These are phyloP conservation scores for Molorchus minor DNA, from an alignment of 2,888 invertebrate genomes.

Conservation along the genomic window DNA sequence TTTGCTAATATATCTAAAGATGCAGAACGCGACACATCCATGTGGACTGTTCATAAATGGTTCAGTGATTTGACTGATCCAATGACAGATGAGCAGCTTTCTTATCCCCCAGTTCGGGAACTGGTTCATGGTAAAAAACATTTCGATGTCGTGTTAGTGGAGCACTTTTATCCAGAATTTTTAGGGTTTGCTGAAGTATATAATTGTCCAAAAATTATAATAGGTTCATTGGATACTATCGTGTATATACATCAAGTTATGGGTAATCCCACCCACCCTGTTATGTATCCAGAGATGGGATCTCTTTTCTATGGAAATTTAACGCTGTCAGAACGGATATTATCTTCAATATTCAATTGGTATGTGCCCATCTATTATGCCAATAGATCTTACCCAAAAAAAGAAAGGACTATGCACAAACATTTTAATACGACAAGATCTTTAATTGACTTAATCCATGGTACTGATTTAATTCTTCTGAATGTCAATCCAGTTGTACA, in stretches of 20 bases:
- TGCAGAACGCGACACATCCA: not conserved
- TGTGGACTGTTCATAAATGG: not conserved
- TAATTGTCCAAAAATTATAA: slow-evolving; percentile 39
- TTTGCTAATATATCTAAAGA: not conserved
- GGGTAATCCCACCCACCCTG: slow-evolving; percentile 32
- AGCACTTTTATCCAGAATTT: slow-evolving; percentile 33
- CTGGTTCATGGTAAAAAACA: slow-evolving; percentile 15
- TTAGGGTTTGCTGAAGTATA: slow-evolving; percentile 39
- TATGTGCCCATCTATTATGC: not conserved
- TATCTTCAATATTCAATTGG: not conserved
- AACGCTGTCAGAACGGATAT: slow-evolving; percentile 9
- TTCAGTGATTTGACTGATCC: not conserved
- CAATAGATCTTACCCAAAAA: not conserved
- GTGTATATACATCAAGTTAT: not conserved
- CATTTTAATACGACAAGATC: not conserved
- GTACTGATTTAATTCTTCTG: not conserved
- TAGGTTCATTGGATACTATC: slow-evolving; percentile 32
- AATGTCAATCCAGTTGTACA: slow-evolving; percentile 4
- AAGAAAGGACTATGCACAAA: not conserved
- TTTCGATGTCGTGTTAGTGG: slow-evolving; percentile 45
- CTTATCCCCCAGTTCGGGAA: not conserved
- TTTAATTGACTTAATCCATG: not conserved
- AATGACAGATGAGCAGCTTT: not conserved
- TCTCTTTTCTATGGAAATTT: slow-evolving; percentile 52
- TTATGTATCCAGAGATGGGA: slow-evolving; percentile 36